Percentiles rank a stretch among this genome's conserved stretches.
Conservation (phyloP, 2,113 vertebrate species). For the Scomber colias region DNA sequence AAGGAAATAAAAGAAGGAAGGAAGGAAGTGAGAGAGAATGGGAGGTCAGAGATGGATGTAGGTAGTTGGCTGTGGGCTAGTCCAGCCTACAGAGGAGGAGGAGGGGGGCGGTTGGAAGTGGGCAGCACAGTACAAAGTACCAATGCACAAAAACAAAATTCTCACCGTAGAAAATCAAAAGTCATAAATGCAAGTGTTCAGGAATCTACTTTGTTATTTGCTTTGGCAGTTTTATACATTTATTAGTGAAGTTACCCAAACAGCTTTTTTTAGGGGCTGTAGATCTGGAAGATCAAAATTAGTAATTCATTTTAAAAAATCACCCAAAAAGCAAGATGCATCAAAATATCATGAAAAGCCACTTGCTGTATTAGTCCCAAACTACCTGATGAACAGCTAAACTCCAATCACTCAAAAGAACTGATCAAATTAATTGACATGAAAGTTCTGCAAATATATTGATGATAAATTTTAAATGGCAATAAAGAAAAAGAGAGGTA, state of each 20-base stretch:
- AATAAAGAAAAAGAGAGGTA: no score
- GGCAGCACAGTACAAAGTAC: not conserved
- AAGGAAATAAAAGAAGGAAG: not conserved
- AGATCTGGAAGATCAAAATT: not conserved
- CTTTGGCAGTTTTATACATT: no score
- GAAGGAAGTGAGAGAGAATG: slow-evolving; percentile 4
- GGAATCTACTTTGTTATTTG: no score
- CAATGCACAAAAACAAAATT: slow-evolving; percentile 11
- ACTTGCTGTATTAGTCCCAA: no score
- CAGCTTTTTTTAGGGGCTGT: no score
- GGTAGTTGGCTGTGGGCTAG: slow-evolving; percentile 28
- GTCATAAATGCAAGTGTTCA: not conserved
- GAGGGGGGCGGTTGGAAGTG: slow-evolving; percentile 44
- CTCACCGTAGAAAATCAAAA: not conserved
- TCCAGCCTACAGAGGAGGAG: slow-evolving; percentile 40
- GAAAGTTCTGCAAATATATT: no score
- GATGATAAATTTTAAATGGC: no score
- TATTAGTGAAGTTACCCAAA: no score
- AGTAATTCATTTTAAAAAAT: not conserved
- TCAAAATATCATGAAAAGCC: not conserved
- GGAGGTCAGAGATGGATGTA: slow-evolving; percentile 31
- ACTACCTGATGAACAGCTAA: not conserved
- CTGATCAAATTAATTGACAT: no score
- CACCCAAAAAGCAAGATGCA: not conserved
- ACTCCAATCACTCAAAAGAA: not conserved